phyloP scores from a whole-genome alignment of 2,888 invertebrate species.

The Megalurothrips usitatus region DNA sequence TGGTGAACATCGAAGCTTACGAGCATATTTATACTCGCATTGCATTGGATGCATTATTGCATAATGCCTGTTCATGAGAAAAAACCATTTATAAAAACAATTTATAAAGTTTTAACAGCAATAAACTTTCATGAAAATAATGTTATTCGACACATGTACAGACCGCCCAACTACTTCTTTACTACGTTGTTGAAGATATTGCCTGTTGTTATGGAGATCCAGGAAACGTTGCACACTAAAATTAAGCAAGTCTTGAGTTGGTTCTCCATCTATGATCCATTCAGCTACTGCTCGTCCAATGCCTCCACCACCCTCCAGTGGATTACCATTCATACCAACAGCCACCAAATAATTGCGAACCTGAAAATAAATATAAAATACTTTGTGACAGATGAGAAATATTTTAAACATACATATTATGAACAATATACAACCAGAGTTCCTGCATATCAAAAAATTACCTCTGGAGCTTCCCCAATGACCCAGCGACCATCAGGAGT shows the following conservation, averaged over 20 bases:
- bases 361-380: slow-evolving; percentile 39
- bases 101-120: background rate
- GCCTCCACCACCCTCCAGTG: slow-evolving; percentile 65
- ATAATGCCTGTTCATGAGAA: slow-evolving; percentile 48
- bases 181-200: slow-evolving; percentile 57
- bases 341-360: slow-evolving; percentile 68
- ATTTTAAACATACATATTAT: slow-evolving; percentile 7
- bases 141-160: slow-evolving; percentile 13
- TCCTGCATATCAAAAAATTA: slow-evolving; percentile 37
- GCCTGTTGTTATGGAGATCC: slow-evolving; percentile 61
- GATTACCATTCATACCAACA: slow-evolving; percentile 66
- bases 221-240: slow-evolving; percentile 62
- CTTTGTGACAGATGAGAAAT: background rate
- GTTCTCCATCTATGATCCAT: slow-evolving; percentile 62
- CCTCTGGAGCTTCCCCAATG: slow-evolving; percentile 62
- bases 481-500: slow-evolving; percentile 68
- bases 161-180: slow-evolving; percentile 61
- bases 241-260: slow-evolving; percentile 57
- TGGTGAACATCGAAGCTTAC: slow-evolving; percentile 61
- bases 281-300: slow-evolving; percentile 64
- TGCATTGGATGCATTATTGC: slow-evolving; percentile 55
- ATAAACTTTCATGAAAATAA: background rate
- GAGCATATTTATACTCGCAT: slow-evolving; percentile 57
- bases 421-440: background rate
- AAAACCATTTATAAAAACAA: background rate